phyloP scores from a whole-genome alignment of 2,113 vertebrate species.

The Perca schrenkii region DNA sequence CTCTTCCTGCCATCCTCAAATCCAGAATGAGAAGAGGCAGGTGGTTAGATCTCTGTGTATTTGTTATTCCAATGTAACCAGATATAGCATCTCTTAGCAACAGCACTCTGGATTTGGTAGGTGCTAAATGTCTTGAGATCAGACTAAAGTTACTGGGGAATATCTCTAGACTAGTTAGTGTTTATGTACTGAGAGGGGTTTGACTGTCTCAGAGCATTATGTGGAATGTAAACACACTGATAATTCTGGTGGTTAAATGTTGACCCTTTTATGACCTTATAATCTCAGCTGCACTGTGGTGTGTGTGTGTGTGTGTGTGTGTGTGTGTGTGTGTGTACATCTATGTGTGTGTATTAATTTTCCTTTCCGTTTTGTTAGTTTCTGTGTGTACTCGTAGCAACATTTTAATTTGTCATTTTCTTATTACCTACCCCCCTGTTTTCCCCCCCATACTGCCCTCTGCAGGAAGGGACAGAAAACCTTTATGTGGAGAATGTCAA shows the following conservation, averaged over 20 bases:
- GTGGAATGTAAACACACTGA: constrained; percentile 57
- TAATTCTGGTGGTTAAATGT: constrained; percentile 31
- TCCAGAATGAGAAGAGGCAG: not conserved
- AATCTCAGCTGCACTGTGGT: not conserved
- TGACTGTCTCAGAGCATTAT: not conserved
- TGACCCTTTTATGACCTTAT: constrained; percentile 17
- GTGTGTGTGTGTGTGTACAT: not conserved
- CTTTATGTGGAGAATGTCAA: constrained; percentile 17
- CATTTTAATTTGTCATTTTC: not conserved
- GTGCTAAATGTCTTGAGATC: constrained; percentile 53
- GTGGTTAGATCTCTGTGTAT: constrained; percentile 17
- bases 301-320: not conserved
- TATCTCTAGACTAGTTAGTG: constrained; percentile 8
- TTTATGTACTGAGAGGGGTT: constrained; percentile 26
- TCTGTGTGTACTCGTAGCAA: not conserved
- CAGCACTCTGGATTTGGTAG: constrained; percentile 29
- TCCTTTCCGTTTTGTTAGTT: not conserved
- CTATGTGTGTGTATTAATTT: not conserved
- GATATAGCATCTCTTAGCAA: constrained; percentile 57
- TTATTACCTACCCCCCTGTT: not conserved
- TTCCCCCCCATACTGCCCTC: not conserved
- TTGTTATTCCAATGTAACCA: constrained; percentile 61
- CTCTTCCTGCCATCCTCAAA: not conserved
- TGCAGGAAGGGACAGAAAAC: constrained; percentile 65
- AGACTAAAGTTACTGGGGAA: constrained; percentile 39